Base-by-base conservation (phyloP, 2,797 vertebrate genomes). In the Sebastes oblongus region DNA sequence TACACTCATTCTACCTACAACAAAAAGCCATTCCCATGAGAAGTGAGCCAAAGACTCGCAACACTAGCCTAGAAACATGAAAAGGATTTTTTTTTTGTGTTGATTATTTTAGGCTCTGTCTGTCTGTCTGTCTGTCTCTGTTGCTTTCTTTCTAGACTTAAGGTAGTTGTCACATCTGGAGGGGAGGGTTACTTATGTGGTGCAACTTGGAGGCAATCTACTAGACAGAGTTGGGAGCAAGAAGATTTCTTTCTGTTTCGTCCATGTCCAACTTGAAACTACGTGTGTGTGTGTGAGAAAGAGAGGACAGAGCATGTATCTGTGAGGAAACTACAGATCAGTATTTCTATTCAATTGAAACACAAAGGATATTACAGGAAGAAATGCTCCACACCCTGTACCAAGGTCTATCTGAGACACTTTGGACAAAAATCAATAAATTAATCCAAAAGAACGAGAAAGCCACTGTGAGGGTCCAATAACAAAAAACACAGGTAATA, bases 1-100 rank as follows among this genome's bases (percentile, higher is more conserved):
- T 94, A 93, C 90, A 89, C 84, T 85, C 90, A 94, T 94, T 93
- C 84, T 86, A 86, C 82, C 89, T 86, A 89, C 86, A 94, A 94
- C 89, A 93, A 93, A 90, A 95, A 93, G 84, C 67, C 67, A 72
- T 85, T 92, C 94, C 92, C 92, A 13, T 32, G 88, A 92, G 94
- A 89, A 88, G 69, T 65, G 75, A 84, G 82, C 83, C 65, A 83
- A 89, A 88, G 82, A 78, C 82, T 86, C 86, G 87, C 81, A 92
- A 90, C 86, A 84, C 58, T 72, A 89, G 86, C 77, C 84, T 62
- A 68, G 68, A 88, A 91, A 89, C 91, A 92, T 90, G 75, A 88
- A 92, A 93, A 85, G 78, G 56, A 52, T 66, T 87, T 77, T 84
- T 77, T 66, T 71, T 77, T 71, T 76, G 4, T 76, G 62, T 34